Percentiles rank a stretch among this genome's conserved stretches.
Conservation (phyloP, 2,888 invertebrate genomes). For the Drosophila anceps region DNA sequence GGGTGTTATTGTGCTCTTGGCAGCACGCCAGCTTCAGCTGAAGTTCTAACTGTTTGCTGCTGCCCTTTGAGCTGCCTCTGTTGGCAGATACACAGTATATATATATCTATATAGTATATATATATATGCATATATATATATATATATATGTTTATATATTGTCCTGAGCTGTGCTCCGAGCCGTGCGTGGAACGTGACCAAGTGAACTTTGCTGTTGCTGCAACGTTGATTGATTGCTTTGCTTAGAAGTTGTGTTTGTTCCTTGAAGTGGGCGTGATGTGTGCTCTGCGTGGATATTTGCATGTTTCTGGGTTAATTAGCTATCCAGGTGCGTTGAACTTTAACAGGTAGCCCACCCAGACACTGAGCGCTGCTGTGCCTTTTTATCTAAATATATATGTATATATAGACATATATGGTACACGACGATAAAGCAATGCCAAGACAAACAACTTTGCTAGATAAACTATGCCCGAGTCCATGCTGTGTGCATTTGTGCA, state of each 20-base stretch:
- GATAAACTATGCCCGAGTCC: conserved; percentile 30
- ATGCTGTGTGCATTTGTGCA: conserved; percentile 60
- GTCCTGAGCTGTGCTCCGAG: conserved; percentile 1
- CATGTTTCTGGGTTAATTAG: conserved; percentile 78
- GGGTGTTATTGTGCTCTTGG: conserved; percentile 79
- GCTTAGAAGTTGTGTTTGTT: conserved; percentile 55
- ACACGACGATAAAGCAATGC: conserved; percentile 23
- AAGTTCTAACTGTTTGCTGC: conserved; percentile 25
- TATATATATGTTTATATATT: not conserved
- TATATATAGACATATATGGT: not conserved
- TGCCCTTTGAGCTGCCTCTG: conserved; percentile 48
- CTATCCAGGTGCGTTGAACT: conserved; percentile 69
- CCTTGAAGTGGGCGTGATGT: conserved; percentile 56
- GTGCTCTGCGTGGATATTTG: conserved; percentile 70
- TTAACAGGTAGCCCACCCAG: conserved; percentile 28
- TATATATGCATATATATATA: not conserved
- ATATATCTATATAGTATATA: not conserved
- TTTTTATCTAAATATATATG: conserved; percentile 20
- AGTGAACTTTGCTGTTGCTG: conserved; percentile 63
- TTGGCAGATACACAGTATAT: conserved; percentile 34
- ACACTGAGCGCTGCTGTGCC: not conserved
- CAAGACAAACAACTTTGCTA: conserved; percentile 20
- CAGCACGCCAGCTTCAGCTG: conserved; percentile 61
- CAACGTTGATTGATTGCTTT: conserved; percentile 77
- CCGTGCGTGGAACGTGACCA: conserved; percentile 62